A percentile compares a stretch with the other conserved stretches of the same genome.
phyloP scores from a whole-genome alignment of 2,888 invertebrate genomes.

The Apodemia duryi region DNA sequence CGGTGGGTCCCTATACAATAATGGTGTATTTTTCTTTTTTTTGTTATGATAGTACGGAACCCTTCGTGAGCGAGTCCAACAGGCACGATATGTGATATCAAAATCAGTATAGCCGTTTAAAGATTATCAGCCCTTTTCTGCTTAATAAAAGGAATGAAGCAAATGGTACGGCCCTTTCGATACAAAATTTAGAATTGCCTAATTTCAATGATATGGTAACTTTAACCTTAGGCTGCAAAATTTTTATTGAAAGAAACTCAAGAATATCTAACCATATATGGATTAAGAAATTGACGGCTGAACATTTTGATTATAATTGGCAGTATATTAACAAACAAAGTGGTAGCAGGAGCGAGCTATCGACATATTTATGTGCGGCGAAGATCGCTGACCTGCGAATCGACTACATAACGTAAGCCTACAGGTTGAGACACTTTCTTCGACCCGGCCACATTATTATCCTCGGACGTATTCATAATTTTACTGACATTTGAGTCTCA shows the following conservation, averaged over 20 bases:
- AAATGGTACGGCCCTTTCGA: no score
- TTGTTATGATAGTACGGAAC: no score
- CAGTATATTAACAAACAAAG: conserved; percentile 72
- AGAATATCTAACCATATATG: conserved; percentile 51
- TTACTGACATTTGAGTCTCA: conserved; percentile 74
- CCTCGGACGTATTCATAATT: conserved; percentile 76
- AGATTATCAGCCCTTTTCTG: no score
- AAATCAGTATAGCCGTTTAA: no score
- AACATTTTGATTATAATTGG: conserved; percentile 60
- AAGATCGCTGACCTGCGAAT: conserved; percentile 61
- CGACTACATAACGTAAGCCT: conserved; percentile 72
- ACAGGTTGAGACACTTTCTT: conserved; percentile 74
- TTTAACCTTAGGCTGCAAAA: no score
- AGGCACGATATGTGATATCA: no score
- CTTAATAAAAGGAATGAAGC: no score
- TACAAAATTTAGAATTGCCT: no score
- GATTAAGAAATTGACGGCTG: conserved; percentile 65
- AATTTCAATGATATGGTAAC: no score
- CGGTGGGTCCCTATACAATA: no score
- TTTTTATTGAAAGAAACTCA: conserved; percentile 31
- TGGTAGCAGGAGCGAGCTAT: conserved; percentile 64
- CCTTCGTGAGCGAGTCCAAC: no score
- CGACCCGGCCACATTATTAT: conserved; percentile 58
- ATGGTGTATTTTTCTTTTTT: no score
- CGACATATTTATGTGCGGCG: conserved; percentile 71